Evolutionary conservation across 1,140 invertebrate species (phyloP).

Genomic region (Aphis craccivora): DNA sequence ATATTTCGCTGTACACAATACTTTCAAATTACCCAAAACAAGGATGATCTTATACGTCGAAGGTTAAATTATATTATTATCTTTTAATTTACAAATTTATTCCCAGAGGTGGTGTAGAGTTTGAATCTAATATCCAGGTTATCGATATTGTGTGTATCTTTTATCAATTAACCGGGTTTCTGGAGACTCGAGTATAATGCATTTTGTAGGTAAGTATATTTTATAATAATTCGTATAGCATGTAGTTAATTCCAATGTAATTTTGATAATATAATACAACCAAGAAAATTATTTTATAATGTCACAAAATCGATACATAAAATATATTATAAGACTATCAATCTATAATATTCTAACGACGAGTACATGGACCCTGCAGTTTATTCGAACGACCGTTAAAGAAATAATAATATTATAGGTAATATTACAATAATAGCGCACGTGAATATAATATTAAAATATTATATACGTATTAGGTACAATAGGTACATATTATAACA

Average conservation of each 20-base stretch:
- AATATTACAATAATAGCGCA: not conserved
- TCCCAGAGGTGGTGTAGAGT: too few species aligned
- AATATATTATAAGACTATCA: not conserved
- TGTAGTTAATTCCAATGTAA: not conserved
- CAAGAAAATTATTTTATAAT: not conserved
- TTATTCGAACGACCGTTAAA: not conserved
- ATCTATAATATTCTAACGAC: not conserved
- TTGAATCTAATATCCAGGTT: not conserved
- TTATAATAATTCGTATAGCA: not conserved
- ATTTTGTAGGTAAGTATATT: not conserved
- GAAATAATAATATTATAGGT: not conserved
- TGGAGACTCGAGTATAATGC: not conserved
- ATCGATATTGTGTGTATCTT: not conserved
- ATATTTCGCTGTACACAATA: not conserved
- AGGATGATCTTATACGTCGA: not conserved
- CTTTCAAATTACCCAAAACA: not conserved
- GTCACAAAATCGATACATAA: not conserved
- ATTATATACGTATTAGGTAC: too few species aligned
- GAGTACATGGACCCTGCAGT: not conserved
- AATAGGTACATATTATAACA: not conserved
- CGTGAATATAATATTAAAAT: not conserved
- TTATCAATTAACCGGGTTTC: not conserved
- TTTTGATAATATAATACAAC: not conserved
- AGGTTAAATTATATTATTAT: not conserved
- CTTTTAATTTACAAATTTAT: not conserved